Percentiles rank a stretch among this genome's conserved stretches.
Conservation (phyloP, 2,888 invertebrate genomes). For the Epistrophe eligans region DNA sequence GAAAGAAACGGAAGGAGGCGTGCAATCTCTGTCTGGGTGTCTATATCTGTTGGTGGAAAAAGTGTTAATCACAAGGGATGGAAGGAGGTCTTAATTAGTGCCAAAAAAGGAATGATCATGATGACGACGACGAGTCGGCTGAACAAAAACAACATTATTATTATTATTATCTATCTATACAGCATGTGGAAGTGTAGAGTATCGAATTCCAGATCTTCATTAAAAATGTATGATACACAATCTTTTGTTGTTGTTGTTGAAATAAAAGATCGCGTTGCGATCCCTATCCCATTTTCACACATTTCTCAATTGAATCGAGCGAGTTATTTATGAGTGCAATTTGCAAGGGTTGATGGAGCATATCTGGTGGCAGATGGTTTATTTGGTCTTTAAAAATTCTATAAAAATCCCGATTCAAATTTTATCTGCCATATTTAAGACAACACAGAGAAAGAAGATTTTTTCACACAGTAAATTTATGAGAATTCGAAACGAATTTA, state of each 20-base stretch:
- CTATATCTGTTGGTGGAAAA: slow-evolving; percentile 34
- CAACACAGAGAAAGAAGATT: neutral
- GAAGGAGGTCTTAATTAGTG: slow-evolving; percentile 70
- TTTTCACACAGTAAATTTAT: slow-evolving; percentile 3
- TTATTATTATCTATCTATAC: neutral
- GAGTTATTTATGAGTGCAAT: slow-evolving; percentile 75
- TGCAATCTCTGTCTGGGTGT: slow-evolving; percentile 12
- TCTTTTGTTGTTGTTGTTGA: neutral
- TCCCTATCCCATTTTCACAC: slow-evolving; percentile 72
- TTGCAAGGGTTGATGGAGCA: slow-evolving; percentile 67
- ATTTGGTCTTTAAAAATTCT: slow-evolving; percentile 58
- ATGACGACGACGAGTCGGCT: neutral
- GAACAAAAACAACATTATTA: slow-evolving; percentile 17
- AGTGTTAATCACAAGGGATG: slow-evolving; percentile 61
- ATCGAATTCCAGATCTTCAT: slow-evolving; percentile 70
- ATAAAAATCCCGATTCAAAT: slow-evolving; percentile 38
- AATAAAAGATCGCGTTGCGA: slow-evolving; percentile 65
- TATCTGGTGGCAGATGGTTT: slow-evolving; percentile 67
- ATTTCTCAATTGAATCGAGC: slow-evolving; percentile 66
- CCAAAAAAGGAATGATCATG: slow-evolving; percentile 34
- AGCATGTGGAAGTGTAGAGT: neutral
- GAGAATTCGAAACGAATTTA: neutral
- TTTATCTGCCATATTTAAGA: neutral
- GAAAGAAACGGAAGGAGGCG: slow-evolving; percentile 55
- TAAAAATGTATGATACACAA: slow-evolving; percentile 16